phyloP scores from a whole-genome alignment of 2,113 vertebrate species.

The Atlantisia rogersi region DNA sequence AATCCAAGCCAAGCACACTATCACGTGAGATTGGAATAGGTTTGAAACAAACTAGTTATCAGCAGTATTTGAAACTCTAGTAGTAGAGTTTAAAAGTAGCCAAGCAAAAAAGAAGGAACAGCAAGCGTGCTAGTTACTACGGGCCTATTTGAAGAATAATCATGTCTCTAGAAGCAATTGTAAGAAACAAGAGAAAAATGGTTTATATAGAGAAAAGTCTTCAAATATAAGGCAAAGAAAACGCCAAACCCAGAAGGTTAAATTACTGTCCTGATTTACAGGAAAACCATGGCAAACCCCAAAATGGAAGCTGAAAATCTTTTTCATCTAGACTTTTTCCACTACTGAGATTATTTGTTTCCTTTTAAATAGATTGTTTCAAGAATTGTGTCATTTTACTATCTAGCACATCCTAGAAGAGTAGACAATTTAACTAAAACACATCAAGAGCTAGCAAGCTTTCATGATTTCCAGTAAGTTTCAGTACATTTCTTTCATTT shows the following conservation, averaged over 20 bases:
- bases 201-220: background rate
- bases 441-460: background rate
- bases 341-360: background rate
- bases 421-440: background rate
- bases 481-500: background rate
- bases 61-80: background rate
- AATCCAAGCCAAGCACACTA: rapidly evolving
- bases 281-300: background rate
- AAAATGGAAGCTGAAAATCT: background rate
- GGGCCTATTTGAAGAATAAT: background rate
- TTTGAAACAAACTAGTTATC: background rate
- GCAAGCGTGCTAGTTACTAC: background rate
- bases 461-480: background rate
- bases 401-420: background rate
- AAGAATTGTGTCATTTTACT: background rate
- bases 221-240: background rate
- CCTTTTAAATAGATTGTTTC: background rate
- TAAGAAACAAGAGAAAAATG: background rate
- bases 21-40: background rate
- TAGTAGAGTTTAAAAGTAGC: background rate
- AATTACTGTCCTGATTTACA: background rate
- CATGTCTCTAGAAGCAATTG: background rate
- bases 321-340: background rate
- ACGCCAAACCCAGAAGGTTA: background rate
- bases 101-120: background rate